phyloP scores from a whole-genome alignment of 2,888 invertebrate species.

The Myopa testacea region DNA sequence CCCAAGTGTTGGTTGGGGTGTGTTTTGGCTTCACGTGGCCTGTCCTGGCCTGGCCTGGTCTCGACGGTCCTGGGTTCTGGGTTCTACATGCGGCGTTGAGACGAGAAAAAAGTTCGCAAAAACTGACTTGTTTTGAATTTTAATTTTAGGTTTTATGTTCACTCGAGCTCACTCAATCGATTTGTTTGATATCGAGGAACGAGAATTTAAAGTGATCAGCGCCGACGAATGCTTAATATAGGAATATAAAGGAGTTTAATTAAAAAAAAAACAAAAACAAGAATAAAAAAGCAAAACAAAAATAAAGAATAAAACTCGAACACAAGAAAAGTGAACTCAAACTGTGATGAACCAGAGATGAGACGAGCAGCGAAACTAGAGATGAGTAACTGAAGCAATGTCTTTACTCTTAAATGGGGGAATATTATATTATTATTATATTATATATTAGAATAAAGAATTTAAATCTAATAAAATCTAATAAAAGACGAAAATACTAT shows the following conservation, averaged over 20 bases:
- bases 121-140: constrained; percentile 62
- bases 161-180: constrained; percentile 29
- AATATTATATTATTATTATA: too few species aligned
- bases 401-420: too few species aligned
- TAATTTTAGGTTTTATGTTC: constrained; percentile 55
- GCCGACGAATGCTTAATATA: background rate
- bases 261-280: background rate
- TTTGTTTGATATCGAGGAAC: constrained; percentile 21
- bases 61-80: background rate
- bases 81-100: background rate
- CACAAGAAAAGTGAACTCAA: too few species aligned
- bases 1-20: background rate
- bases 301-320: too few species aligned
- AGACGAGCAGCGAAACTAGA: too few species aligned
- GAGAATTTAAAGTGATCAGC: constrained; percentile 6
- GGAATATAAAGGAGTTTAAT: background rate
- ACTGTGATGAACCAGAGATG: too few species aligned
- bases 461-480: too few species aligned
- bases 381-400: too few species aligned
- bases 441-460: too few species aligned
- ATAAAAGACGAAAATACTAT: too few species aligned
- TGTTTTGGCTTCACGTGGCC: background rate
- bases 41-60: background rate
- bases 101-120: constrained; percentile 5
- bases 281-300: background rate